Evolutionary conservation across 1,140 invertebrate genomes (phyloP).

Genomic region (Ganaspis sp.): DNA sequence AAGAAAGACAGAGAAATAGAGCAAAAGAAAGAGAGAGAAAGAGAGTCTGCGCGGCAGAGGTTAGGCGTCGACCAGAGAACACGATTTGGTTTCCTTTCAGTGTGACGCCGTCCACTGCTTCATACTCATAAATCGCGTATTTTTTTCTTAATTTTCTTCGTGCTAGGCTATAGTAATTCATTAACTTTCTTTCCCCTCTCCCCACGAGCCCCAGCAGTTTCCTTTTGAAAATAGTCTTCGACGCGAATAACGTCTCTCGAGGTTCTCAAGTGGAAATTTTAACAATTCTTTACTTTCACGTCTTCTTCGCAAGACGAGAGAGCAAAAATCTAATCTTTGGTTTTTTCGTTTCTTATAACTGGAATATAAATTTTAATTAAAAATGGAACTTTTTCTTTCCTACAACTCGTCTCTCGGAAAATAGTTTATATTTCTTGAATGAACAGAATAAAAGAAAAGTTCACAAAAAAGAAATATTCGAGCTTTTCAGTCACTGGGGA

Average conservation of each 20-base stretch:
- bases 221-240: background rate
- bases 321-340: too few relatives aligned
- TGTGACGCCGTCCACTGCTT: constrained; percentile 63
- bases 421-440: too few relatives aligned
- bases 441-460: too few relatives aligned
- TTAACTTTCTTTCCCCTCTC: background rate
- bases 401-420: too few relatives aligned
- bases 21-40: constrained; percentile 29
- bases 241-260: background rate
- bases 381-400: too few relatives aligned
- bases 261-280: background rate
- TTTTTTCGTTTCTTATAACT: too few relatives aligned
- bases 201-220: background rate
- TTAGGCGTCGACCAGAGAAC: constrained; percentile 65
- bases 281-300: background rate
- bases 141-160: background rate
- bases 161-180: background rate
- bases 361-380: too few relatives aligned
- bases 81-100: constrained; percentile 53
- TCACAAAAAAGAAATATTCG: too few relatives aligned
- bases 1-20: background rate
- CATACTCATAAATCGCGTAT: constrained; percentile 52
- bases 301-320: too few relatives aligned
- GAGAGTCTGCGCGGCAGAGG: constrained; percentile 55
- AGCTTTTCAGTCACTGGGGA: too few relatives aligned